Conservation (phyloP, 2,888 invertebrate species). For the Entomobrya multifasciata region DNA sequence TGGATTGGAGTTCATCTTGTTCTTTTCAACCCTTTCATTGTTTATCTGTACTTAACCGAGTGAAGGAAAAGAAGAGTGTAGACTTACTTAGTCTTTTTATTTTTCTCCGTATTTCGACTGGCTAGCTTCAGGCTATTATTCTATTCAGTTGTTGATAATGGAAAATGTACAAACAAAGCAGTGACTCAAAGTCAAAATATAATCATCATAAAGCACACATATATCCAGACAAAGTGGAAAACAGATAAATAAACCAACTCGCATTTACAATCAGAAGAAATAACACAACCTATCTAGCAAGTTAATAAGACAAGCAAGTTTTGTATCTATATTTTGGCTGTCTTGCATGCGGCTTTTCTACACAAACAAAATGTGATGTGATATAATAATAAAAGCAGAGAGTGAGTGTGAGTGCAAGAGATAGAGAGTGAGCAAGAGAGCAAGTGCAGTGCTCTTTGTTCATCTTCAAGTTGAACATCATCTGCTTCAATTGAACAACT, state of each 20-base stretch:
- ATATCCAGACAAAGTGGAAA: neutral
- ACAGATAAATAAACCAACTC: neutral
- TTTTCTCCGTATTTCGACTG: neutral
- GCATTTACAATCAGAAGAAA: too few species aligned
- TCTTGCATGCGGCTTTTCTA: too few species aligned
- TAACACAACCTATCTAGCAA: too few species aligned
- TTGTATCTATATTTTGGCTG: too few species aligned
- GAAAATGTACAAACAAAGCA: neutral
- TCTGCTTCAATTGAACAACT: neutral
- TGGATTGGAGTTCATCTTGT: neutral
- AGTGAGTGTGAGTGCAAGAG: neutral
- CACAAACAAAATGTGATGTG: too few species aligned
- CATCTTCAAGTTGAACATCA: conserved; percentile 1
- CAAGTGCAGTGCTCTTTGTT: conserved; percentile 23
- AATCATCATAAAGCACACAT: conserved; percentile 3
- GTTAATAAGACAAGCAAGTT: too few species aligned
- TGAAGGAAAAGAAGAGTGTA: too few species aligned
- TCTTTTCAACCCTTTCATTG: neutral
- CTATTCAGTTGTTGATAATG: neutral
- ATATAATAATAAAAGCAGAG: neutral
- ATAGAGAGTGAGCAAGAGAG: neutral
- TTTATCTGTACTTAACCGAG: neutral
- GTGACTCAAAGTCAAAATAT: conserved; percentile 17
- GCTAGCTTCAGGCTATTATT: conserved; percentile 3
- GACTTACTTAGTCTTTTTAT: neutral